Evolutionary conservation across 2,113 vertebrate species (phyloP), one percentile per base, ranked within the genome.

Genomic region (Amazona vittata): DNA sequence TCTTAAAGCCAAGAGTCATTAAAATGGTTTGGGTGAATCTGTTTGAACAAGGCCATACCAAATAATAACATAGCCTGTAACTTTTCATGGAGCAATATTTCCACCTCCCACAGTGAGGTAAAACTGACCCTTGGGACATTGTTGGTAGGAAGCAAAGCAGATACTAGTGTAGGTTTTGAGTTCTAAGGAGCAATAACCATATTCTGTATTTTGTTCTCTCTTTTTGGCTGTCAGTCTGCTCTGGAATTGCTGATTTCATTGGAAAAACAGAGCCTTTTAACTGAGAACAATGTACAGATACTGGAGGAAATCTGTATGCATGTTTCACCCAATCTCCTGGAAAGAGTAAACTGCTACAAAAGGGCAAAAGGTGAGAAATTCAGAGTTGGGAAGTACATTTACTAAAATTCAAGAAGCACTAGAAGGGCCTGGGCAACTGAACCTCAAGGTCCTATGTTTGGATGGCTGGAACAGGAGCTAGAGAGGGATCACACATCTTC

Each of bases 181-280:
- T 88, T 92, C 46, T 86, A 33, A 80, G 13, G 37, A 90, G 35
- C 4, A 52, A 20, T 81, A 88, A 93, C 29, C 62, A 3, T 46
- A 5, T 71, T 87, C 83, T 64, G 29, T 16, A 5, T 71, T 87
- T 87, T 68, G 29, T 16, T 70, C 18, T 73, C 15, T 85, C 37
- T 41, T 78, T 94, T 83, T 97, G 74, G 68, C 49, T 97, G 79
- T 62, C 93, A 98, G 98, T 97, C 91, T 63, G 78, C 96, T 77
- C 88, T 98, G 49, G 94, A 97, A 43, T 68, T 98, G 55, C 83
- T 98, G 93, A 90, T 7, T 77, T 71, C 41, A 59, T 43, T 98
- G 86, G 98, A 98, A 93, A 98, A 97, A 85, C 77, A 89, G 43
- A 75, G 39, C 64, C 41, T 68, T 86, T 95, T 98, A 95, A 49